These are phyloP conservation scores for Odontothrips loti DNA, from an alignment of 2,888 invertebrate genomes.

Conservation along the genomic window DNA sequence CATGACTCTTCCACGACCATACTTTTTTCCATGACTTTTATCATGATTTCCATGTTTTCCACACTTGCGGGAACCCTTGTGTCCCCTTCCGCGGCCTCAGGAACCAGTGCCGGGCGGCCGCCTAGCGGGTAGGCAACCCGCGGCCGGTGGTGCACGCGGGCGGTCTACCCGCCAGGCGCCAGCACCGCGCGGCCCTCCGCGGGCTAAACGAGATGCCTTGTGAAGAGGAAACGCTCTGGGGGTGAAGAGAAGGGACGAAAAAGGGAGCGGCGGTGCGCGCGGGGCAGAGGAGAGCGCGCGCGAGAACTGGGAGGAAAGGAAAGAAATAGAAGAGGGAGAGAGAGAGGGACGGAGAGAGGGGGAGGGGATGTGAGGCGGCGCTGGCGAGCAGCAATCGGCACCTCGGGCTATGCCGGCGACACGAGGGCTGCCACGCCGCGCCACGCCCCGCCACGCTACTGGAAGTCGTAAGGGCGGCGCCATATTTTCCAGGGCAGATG, in stretches of 20 bases:
- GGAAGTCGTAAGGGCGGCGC: conserved; percentile 25
- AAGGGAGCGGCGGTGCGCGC: background rate
- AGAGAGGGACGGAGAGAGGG: background rate
- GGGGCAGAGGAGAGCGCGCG: too few relatives aligned
- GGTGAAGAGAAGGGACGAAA: background rate
- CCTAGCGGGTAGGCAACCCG: too few relatives aligned
- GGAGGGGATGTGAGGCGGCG: background rate
- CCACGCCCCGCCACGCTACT: background rate
- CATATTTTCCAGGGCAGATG: conserved; percentile 26
- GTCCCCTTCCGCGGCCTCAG: too few relatives aligned
- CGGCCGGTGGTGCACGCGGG: too few relatives aligned
- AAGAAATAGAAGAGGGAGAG: background rate
- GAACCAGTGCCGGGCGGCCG: too few relatives aligned
- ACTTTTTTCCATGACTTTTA: too few relatives aligned
- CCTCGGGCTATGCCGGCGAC: background rate
- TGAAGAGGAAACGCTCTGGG: background rate
- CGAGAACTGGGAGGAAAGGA: too few relatives aligned
- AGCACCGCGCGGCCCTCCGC: background rate
- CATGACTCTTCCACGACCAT: too few relatives aligned
- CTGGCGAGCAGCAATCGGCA: conserved; percentile 10
- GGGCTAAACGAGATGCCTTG: background rate
- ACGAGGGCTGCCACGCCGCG: background rate
- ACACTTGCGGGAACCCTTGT: too few relatives aligned
- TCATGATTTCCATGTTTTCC: too few relatives aligned
- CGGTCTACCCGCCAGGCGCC: too few relatives aligned